A percentile compares a stretch with the other conserved stretches of the same genome.
Conservation (phyloP, 1,140 invertebrate genomes). For the Nylanderia fulva region DNA sequence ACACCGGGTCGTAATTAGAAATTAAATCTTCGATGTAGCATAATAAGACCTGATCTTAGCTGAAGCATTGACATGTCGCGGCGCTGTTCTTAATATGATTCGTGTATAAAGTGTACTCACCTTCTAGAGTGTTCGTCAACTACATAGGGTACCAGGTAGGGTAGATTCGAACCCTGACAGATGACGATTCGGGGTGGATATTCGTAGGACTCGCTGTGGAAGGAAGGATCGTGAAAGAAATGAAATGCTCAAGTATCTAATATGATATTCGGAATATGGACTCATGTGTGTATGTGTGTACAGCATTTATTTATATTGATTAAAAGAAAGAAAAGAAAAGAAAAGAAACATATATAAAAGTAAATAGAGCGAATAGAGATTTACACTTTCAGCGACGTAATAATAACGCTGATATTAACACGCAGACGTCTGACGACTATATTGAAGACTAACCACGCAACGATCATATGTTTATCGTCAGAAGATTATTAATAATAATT, state of each 20-base stretch:
- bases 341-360: conserved; percentile 45
- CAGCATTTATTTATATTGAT: conserved; percentile 76
- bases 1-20: not conserved
- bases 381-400: conserved; percentile 67
- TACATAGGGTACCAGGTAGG: conserved; percentile 41
- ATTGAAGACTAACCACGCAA: conserved; percentile 81
- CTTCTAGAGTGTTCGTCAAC: not conserved
- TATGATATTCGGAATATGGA: conserved; percentile 7
- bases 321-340: conserved; percentile 69
- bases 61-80: not conserved
- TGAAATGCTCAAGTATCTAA: conserved; percentile 46
- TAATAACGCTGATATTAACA: conserved; percentile 79
- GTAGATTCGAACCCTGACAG: not conserved
- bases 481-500: conserved; percentile 72
- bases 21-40: not conserved
- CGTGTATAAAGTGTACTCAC: not conserved
- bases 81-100: not conserved
- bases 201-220: conserved; percentile 32
- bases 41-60: not conserved
- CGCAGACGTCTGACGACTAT: conserved; percentile 74
- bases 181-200: conserved; percentile 1
- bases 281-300: conserved; percentile 6
- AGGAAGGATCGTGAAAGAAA: conserved; percentile 31
- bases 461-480: conserved; percentile 77
- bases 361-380: conserved; percentile 40